phyloP scores from a whole-genome alignment of 2,888 invertebrate genomes.

The Drosophila prostipennis region DNA sequence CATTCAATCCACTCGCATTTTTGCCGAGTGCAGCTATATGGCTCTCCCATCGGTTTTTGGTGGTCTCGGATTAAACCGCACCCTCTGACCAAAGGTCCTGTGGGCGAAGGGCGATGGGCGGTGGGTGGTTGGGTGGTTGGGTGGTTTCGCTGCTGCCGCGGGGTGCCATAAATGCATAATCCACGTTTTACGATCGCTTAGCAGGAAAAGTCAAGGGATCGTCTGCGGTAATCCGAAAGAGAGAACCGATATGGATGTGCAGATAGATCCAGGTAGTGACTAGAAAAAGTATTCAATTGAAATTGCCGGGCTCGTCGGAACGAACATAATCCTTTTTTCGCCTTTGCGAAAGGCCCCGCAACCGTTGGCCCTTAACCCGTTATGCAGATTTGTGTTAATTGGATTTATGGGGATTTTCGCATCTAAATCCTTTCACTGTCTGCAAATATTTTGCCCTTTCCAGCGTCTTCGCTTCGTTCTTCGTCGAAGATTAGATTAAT shows the following conservation, averaged over 20 bases:
- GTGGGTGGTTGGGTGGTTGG: constrained; percentile 30
- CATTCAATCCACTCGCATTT: not conserved
- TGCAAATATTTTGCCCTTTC: constrained; percentile 80
- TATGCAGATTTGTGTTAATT: constrained; percentile 81
- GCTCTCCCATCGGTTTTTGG: constrained; percentile 45
- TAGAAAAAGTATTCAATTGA: constrained; percentile 50
- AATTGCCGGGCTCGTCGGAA: constrained; percentile 32
- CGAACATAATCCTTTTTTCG: constrained; percentile 15
- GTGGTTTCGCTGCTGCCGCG: constrained; percentile 34
- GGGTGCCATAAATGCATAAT: constrained; percentile 72
- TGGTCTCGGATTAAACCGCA: constrained; percentile 80
- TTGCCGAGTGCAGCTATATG: constrained; percentile 36
- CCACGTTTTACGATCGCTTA: constrained; percentile 80
- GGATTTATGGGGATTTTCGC: constrained; percentile 80
- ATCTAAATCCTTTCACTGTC: constrained; percentile 78
- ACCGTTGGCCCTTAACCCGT: constrained; percentile 37
- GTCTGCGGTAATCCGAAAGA: constrained; percentile 68
- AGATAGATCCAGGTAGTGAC: constrained; percentile 14
- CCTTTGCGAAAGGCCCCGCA: constrained; percentile 2
- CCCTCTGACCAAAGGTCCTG: constrained; percentile 26
- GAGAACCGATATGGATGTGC: not conserved
- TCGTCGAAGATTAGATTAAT: constrained; percentile 46
- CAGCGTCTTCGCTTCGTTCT: constrained; percentile 35
- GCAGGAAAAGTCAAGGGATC: constrained; percentile 82
- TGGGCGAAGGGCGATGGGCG: constrained; percentile 33